Evolutionary conservation across 2,888 invertebrate genomes (phyloP).

Genomic region (Coronaproctus castanopsis): DNA sequence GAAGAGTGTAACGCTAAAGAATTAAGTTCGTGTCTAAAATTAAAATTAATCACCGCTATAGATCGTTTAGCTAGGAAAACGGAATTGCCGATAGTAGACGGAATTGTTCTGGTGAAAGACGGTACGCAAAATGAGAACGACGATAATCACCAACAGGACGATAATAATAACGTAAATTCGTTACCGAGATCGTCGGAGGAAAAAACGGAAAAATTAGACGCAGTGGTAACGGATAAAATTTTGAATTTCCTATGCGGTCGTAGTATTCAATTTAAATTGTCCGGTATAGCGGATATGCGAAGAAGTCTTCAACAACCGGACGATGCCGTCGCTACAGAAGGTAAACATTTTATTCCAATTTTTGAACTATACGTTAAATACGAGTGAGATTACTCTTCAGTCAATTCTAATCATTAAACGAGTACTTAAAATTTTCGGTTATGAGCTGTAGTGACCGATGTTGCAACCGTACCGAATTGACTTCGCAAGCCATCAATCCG

Average conservation of each 20-base stretch:
- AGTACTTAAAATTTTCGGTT: too few species aligned
- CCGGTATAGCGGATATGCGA: slow-evolving; percentile 37
- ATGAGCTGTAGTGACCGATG: too few species aligned
- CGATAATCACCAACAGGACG: slow-evolving; percentile 16
- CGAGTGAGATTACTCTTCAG: too few species aligned
- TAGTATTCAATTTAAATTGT: slow-evolving; percentile 56
- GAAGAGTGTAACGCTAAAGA: slow-evolving; percentile 49
- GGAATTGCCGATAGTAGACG: slow-evolving; percentile 46
- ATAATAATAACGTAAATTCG: slow-evolving; percentile 41
- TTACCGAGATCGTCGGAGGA: slow-evolving; percentile 54
- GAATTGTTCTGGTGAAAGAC: slow-evolving; percentile 53
- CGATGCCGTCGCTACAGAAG: slow-evolving; percentile 37
- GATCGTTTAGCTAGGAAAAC: slow-evolving; percentile 36
- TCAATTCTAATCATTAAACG: too few species aligned
- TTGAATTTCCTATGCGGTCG: slow-evolving; percentile 55
- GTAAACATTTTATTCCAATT: too few species aligned
- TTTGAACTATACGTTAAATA: too few species aligned
- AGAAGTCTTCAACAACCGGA: slow-evolving; percentile 38
- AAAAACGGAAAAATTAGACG: slow-evolving; percentile 31
- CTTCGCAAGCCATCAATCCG: too few species aligned
- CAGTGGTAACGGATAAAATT: slow-evolving; percentile 48
- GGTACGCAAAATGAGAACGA: slow-evolving; percentile 22
- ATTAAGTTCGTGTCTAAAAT: slow-evolving; percentile 50
- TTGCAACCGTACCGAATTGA: too few species aligned
- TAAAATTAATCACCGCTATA: slow-evolving; percentile 55